phyloP scores from a whole-genome alignment of 1,140 invertebrate genomes.

The Teleogryllus occipitalis region DNA sequence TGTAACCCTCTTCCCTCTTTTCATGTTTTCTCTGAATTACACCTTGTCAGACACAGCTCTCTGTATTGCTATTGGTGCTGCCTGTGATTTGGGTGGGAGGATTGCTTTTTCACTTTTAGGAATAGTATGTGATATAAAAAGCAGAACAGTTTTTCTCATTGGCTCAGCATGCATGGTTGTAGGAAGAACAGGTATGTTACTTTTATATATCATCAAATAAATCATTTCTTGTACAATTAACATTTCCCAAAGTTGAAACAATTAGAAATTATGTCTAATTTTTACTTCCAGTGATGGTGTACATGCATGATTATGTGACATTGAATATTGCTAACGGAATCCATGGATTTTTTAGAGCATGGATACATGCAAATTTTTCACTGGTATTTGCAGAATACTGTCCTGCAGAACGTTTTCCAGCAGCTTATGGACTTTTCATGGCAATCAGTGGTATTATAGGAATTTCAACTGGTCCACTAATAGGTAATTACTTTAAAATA shows the following conservation, averaged over 20 bases:
- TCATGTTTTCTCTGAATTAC: conserved; percentile 42
- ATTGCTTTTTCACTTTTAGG: conserved; percentile 40
- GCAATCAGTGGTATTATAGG: conserved; percentile 37
- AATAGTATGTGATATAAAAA: conserved; percentile 38
- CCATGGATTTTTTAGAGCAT: conserved; percentile 44
- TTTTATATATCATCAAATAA: not conserved
- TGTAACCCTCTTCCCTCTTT: conserved; percentile 47
- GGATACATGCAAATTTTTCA: conserved; percentile 47
- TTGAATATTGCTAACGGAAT: conserved; percentile 37
- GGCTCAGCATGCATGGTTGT: conserved; percentile 41
- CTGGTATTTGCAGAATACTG: conserved; percentile 59
- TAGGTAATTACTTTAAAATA: conserved; percentile 4
- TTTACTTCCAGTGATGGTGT: conserved; percentile 35
- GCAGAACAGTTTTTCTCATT: conserved; percentile 43
- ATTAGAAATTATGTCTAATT: not conserved
- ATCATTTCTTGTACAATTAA: not conserved
- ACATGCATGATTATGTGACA: conserved; percentile 36
- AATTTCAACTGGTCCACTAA: not conserved
- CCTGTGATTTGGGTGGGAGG: conserved; percentile 43
- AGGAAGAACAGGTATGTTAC: conserved; percentile 38
- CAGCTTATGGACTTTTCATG: conserved; percentile 56
- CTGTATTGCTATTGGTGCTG: conserved; percentile 45
- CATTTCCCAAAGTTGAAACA: conserved; percentile 26
- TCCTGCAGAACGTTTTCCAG: conserved; percentile 50
- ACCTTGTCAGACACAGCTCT: conserved; percentile 40